These are phyloP conservation scores for Taxidea taxus DNA, from an alignment of 2,113 vertebrate genomes.

Conservation along the genomic window DNA sequence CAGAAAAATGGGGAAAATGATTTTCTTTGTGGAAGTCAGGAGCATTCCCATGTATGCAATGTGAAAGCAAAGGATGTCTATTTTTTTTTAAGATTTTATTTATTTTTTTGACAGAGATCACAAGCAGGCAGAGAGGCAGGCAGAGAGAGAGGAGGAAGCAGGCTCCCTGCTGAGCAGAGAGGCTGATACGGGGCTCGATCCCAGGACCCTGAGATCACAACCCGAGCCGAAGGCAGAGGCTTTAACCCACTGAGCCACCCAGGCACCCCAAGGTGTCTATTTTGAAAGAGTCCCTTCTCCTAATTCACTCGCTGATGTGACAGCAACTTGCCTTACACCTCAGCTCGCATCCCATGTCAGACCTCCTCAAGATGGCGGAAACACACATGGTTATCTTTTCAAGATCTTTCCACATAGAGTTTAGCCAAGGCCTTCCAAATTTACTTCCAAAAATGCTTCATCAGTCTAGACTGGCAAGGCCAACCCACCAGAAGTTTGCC, in stretches of 20 bases:
- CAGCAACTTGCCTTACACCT: neutral
- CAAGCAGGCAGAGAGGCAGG: no score
- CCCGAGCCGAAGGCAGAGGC: no score
- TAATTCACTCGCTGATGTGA: neutral
- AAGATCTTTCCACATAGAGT: neutral
- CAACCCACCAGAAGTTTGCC: no score
- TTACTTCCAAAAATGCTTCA: neutral
- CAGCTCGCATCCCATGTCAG: fast-evolving
- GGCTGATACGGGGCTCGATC: no score
- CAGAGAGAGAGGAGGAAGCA: no score
- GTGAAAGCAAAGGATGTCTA: neutral
- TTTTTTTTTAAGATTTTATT: no score
- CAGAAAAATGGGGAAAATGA: neutral
- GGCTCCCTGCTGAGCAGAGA: no score
- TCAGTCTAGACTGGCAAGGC: neutral
- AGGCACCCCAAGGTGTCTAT: no score
- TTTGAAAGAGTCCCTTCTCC: neutral
- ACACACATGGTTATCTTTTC: neutral
- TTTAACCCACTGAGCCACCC: no score
- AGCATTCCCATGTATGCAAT: neutral
- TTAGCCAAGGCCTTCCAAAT: neutral
- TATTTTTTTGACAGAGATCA: no score
- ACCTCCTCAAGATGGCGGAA: neutral
- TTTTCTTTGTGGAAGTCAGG: neutral
- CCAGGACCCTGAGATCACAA: no score